Conservation (phyloP, 2,888 invertebrate species). For the Watsonalla cultraria region DNA sequence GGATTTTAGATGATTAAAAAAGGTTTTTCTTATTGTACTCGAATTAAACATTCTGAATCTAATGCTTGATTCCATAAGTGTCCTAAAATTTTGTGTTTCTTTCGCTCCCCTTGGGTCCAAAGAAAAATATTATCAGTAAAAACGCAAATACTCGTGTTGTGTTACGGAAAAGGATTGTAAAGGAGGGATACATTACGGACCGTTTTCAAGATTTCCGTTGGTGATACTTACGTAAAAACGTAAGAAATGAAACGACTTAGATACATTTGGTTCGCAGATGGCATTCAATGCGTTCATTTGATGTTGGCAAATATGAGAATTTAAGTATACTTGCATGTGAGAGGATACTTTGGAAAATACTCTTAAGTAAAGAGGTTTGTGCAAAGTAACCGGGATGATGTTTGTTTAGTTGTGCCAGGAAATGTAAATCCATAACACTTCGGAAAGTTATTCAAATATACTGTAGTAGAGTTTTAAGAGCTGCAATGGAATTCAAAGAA, state of each 20-base stretch:
- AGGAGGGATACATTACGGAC: neutral
- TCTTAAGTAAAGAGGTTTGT: slow-evolving; percentile 5
- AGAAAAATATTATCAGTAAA: no score
- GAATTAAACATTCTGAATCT: no score
- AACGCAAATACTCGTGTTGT: no score
- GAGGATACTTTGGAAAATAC: neutral
- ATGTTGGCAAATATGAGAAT: neutral
- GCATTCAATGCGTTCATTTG: neutral
- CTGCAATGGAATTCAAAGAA: no score
- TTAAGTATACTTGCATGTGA: neutral
- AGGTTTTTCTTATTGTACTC: neutral
- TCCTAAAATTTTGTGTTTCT: no score
- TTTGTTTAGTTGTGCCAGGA: slow-evolving; percentile 33
- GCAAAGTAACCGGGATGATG: slow-evolving; percentile 13
- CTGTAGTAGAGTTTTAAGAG: no score
- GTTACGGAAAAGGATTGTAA: neutral
- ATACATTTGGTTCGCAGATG: neutral
- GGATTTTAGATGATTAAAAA: slow-evolving; percentile 2
- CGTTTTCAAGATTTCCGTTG: neutral
- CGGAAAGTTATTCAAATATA: slow-evolving; percentile 4
- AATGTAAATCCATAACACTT: slow-evolving; percentile 37
- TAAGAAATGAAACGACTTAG: neutral
- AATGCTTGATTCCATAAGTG: no score
- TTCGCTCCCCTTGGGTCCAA: no score
- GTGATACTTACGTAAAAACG: neutral